Evolutionary conservation across 2,797 vertebrate species (phyloP).

Genomic region (Enteromius afrohamiltoni): DNA sequence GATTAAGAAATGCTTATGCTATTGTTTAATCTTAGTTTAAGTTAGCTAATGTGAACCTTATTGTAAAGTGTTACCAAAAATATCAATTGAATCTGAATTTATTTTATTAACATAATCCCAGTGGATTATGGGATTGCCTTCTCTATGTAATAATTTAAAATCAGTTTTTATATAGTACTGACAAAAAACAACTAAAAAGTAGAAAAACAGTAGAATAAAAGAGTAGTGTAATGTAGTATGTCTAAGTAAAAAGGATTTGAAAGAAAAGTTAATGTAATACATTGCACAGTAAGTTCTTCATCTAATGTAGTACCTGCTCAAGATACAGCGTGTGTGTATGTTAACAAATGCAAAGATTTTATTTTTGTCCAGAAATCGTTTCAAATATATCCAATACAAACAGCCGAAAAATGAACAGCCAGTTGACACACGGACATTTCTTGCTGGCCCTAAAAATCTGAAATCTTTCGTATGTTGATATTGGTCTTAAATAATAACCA

Average conservation of each 20-base stretch:
- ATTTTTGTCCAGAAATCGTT: background rate
- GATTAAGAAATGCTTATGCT: too few relatives aligned
- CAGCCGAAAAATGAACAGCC: background rate
- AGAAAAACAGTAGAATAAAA: background rate
- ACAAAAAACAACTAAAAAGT: background rate
- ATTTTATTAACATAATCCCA: background rate
- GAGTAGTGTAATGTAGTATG: background rate
- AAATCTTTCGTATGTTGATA: slow-evolving; percentile 20
- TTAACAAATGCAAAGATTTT: background rate
- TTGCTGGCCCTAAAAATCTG: background rate
- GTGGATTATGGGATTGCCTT: background rate
- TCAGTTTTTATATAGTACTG: background rate
- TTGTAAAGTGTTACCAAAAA: too few relatives aligned
- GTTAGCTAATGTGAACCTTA: too few relatives aligned
- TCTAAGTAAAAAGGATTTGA: background rate
- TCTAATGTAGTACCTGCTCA: background rate
- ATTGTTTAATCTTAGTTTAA: too few relatives aligned
- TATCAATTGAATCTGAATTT: background rate
- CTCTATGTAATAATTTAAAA: background rate
- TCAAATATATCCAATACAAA: background rate
- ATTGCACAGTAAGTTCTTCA: background rate
- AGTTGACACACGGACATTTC: background rate
- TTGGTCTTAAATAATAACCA: slow-evolving; percentile 26
- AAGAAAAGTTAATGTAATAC: background rate
- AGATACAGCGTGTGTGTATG: background rate